Evolutionary conservation across 2,888 invertebrate species (phyloP).

Genomic region (Cephus sareptanus): DNA sequence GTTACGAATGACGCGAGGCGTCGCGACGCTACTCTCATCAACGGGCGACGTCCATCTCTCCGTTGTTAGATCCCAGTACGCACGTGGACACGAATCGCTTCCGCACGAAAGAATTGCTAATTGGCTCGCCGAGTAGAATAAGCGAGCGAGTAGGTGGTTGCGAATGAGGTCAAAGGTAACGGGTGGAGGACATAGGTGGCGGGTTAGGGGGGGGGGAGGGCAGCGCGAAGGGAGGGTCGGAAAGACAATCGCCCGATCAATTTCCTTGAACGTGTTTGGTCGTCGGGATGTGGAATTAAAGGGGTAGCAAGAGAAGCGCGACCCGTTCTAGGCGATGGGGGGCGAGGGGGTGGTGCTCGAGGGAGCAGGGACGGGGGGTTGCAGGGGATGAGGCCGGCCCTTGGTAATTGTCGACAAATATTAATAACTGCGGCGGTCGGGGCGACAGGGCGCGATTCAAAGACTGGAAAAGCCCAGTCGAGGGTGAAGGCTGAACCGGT

Average conservation of each 20-base stretch:
- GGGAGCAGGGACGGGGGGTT: not conserved
- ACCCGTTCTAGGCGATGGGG: conserved; percentile 1
- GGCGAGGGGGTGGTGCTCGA: not conserved
- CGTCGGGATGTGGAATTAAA: conserved; percentile 55
- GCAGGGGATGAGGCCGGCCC: conserved; percentile 27
- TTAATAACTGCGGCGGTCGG: conserved; percentile 56
- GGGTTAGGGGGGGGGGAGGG: too few relatives aligned
- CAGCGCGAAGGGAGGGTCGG: conserved; percentile 39
- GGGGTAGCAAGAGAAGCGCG: conserved; percentile 40
- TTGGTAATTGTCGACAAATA: conserved; percentile 65
- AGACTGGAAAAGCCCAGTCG: conserved; percentile 51
- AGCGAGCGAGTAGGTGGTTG: not conserved
- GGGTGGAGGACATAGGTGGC: too few relatives aligned
- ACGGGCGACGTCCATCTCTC: not conserved
- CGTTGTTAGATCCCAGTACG: not conserved
- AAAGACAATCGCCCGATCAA: conserved; percentile 29
- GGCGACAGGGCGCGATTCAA: conserved; percentile 46
- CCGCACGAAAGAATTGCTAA: not conserved
- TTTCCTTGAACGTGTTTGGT: conserved; percentile 54
- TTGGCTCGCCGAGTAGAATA: not conserved
- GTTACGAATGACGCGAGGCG: not conserved
- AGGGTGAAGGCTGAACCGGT: conserved; percentile 57
- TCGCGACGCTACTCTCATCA: conserved; percentile 12
- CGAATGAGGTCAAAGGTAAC: not conserved
- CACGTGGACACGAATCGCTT: not conserved